Base-by-base conservation (phyloP, 1,140 invertebrate species). In the Drosophila rufa region DNA sequence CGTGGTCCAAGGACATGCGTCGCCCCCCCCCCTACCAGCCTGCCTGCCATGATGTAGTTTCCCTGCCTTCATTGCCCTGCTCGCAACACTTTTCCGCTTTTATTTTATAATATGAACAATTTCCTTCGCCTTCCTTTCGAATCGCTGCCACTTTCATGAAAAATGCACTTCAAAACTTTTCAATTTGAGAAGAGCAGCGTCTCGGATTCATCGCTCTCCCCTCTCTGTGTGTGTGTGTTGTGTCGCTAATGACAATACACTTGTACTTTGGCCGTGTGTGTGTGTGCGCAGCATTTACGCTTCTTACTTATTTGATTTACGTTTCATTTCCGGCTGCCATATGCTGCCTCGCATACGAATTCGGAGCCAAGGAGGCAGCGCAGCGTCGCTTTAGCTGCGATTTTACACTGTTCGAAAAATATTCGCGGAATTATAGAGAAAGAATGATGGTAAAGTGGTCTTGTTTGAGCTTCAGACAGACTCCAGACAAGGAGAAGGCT, bases 251-350 rank as follows among this genome's bases (percentile, higher is more conserved):
- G 85, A 90, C 85, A 90, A 90, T 90, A 90, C 86, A 90, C 86
- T 82, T 74, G 79, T 74, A 70, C 80, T 46, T 47, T 33, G 40
- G 42, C 25, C 43, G 45, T 58, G 45, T 36, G 68, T 59, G 71
- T 51, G 73, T 66, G 69, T 71, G 66, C 58, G 79, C 82, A 40
- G 85, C 85, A 90, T 89, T 89, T 89, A 69, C 85, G 86, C 85
- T 90, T 70, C 79, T 85, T 85, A 90, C 85, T 90, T 90, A 90
- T 90, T 90, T 90, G 85, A 90, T 90, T 90, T 91, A 90, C 86
- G 86, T 90, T 91, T 90, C 85, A 90, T 90, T 90, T 90, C 85
- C 85, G 85, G 86, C 80, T 90, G 85, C 85, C 85, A 90, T 90
- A 84, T 90, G 85, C 85, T 90, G 86, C 85, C 81, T 91, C 70